Conservation (phyloP, 2,113 vertebrate species). For the Corythornis cristatus region DNA sequence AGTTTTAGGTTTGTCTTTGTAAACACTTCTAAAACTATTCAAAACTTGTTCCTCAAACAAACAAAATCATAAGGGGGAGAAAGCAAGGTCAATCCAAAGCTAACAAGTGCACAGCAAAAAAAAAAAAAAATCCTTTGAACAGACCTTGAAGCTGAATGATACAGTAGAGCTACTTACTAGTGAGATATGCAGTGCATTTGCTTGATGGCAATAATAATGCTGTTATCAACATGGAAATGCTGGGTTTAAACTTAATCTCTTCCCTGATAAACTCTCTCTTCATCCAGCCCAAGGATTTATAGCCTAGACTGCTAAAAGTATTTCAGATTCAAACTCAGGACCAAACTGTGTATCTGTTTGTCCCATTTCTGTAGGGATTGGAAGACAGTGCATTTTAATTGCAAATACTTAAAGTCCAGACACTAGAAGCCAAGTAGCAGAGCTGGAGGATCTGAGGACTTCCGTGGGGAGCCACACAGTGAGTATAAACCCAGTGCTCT, state of each 20-base stretch:
- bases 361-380: background rate
- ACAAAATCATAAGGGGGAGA: background rate
- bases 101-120: background rate
- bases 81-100: constrained; percentile 32
- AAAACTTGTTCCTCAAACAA: background rate
- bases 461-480: background rate
- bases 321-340: background rate
- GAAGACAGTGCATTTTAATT: background rate
- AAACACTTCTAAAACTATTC: background rate
- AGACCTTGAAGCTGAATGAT: constrained; percentile 33
- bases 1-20: background rate
- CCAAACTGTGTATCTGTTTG: background rate
- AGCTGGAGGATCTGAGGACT: background rate
- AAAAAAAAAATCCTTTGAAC: background rate
- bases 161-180: background rate
- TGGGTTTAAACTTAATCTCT: constrained; percentile 55
- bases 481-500: background rate
- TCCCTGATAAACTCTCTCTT: constrained; percentile 45
- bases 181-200: background rate
- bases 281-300: constrained; percentile 7
- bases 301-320: background rate
- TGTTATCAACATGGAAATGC: background rate
- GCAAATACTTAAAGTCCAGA: background rate
- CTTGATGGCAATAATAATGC: constrained; percentile 43
- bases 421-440: background rate